phyloP scores from a whole-genome alignment of 2,113 vertebrate species.

The Noctilio leporinus region DNA sequence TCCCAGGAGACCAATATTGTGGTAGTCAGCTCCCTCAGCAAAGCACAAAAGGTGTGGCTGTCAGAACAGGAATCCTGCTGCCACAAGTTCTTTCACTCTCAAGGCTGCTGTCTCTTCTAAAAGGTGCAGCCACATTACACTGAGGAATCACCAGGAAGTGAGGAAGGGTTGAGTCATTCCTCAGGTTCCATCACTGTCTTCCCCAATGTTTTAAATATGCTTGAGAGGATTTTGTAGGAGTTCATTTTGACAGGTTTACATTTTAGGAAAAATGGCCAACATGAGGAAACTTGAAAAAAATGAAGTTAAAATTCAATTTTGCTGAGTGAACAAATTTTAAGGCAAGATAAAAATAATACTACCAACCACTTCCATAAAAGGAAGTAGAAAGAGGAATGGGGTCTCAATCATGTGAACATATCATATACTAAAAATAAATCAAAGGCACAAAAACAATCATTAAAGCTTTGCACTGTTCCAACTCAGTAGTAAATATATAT shows the following conservation, averaged over 20 bases:
- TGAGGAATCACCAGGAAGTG: neutral
- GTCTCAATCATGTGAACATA: neutral
- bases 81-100: neutral
- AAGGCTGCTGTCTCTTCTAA: neutral
- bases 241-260: neutral
- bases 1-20: neutral
- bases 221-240: neutral
- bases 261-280: neutral
- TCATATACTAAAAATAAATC: slow-evolving; percentile 14
- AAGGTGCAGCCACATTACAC: neutral
- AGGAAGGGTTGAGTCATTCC: neutral
- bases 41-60: neutral
- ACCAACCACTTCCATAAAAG: neutral
- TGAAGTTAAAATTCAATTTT: neutral
- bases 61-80: neutral
- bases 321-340: neutral
- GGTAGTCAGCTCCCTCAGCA: neutral
- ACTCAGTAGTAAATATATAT: neutral
- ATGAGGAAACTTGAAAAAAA: neutral
- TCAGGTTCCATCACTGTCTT: neutral
- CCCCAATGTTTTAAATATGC: neutral
- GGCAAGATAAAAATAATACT: neutral
- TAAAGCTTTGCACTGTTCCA: neutral
- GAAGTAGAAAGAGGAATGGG: neutral
- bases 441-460: neutral